phyloP scores from a whole-genome alignment of 2,797 vertebrate genomes.

The Rhabdophis nuchalis region DNA sequence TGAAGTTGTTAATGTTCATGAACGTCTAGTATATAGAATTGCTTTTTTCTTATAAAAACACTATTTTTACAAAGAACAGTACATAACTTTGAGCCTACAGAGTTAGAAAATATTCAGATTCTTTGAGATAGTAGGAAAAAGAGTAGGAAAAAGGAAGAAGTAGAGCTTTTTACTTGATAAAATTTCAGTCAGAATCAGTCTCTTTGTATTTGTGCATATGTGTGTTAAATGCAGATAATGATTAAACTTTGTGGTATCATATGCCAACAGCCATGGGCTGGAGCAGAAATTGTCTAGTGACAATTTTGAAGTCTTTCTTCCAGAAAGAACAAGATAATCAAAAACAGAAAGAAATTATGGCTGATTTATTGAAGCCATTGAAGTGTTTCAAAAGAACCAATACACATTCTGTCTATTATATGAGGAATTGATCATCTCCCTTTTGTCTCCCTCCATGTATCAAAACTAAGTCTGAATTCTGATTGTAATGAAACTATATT shows the following conservation, averaged over 20 bases:
- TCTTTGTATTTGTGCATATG: neutral
- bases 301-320: neutral
- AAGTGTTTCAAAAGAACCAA: neutral
- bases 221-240: neutral
- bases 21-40: neutral
- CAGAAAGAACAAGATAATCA: neutral
- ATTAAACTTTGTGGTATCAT: neutral
- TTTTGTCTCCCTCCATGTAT: neutral
- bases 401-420: neutral
- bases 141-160: neutral
- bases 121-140: neutral
- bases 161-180: neutral
- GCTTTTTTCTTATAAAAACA: neutral
- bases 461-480: neutral
- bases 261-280: neutral
- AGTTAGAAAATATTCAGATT: neutral
- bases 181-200: neutral
- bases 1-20: neutral
- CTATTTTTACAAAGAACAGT: neutral
- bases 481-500: neutral
- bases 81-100: neutral
- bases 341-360: neutral
- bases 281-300: neutral
- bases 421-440: neutral
- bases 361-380: neutral